A percentile compares a stretch with the other conserved stretches of the same genome.
These are phyloP conservation scores for Caenorhabditis briggsae DNA, from an alignment of 1,140 invertebrate genomes.

Conservation along the genomic window DNA sequence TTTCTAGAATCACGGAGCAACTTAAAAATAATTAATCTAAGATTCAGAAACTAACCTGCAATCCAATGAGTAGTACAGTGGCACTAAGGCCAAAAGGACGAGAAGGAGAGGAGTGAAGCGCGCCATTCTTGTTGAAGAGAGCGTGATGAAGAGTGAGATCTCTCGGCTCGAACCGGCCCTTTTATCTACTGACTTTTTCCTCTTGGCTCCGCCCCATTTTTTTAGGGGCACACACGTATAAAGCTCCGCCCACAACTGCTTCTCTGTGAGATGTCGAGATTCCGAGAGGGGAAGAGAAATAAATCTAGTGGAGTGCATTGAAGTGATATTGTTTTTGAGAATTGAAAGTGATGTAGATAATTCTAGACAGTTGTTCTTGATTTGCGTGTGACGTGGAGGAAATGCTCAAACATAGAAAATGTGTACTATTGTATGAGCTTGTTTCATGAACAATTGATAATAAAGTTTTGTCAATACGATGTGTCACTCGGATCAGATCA, in stretches of 20 bases:
- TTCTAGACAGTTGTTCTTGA: background rate
- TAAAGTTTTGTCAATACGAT: too few relatives aligned
- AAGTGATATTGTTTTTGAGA: constrained; percentile 35
- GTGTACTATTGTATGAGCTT: too few relatives aligned
- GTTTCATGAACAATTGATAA: too few relatives aligned
- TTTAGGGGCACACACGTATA: background rate
- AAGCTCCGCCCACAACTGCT: constrained; percentile 16
- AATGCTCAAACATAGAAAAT: constrained; percentile 1
- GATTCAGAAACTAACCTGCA: background rate
- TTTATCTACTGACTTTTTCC: constrained; percentile 48
- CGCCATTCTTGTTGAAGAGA: constrained; percentile 50
- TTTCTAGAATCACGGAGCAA: constrained; percentile 45
- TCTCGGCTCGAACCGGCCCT: background rate
- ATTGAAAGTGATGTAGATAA: background rate
- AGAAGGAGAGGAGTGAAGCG: constrained; percentile 48
- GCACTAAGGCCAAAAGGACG: constrained; percentile 35
- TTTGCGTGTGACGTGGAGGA: background rate
- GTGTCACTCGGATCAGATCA: background rate
- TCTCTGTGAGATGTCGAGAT: background rate
- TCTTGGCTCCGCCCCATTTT: constrained; percentile 12
- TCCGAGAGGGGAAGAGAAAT: background rate
- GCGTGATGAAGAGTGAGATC: constrained; percentile 44
- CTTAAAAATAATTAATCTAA: background rate
- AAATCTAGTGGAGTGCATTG: constrained; percentile 23
- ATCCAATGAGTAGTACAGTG: constrained; percentile 38